These are phyloP conservation scores for Drosophila bocqueti DNA, from an alignment of 1,140 invertebrate species.

Conservation along the genomic window DNA sequence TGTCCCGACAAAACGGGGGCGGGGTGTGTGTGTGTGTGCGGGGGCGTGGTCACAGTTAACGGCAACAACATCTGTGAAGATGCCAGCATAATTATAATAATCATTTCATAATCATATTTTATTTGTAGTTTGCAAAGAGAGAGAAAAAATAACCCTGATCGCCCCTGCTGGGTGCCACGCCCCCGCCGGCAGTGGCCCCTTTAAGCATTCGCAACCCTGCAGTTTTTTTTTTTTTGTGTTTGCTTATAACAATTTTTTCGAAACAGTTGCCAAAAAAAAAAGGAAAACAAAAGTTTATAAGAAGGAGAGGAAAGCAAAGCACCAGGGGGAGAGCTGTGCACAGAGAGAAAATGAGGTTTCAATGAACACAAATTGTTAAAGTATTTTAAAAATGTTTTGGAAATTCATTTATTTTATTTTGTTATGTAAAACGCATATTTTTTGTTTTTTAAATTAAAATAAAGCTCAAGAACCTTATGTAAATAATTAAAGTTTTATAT, in stretches of 20 bases:
- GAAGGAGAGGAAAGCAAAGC: background rate
- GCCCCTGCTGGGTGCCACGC: conserved; percentile 26
- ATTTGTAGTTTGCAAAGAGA: conserved; percentile 64
- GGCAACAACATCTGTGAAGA: conserved; percentile 83
- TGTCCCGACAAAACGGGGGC: background rate
- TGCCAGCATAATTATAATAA: conserved; percentile 83
- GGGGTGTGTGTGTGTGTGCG: conserved; percentile 3
- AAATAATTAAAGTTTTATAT: background rate
- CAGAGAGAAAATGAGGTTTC: background rate
- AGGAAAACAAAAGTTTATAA: conserved; percentile 7
- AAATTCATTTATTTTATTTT: background rate
- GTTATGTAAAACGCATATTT: background rate
- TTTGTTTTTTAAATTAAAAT: background rate
- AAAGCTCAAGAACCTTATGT: too few species aligned
- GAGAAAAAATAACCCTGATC: conserved; percentile 1
- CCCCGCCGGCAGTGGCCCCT: conserved; percentile 19
- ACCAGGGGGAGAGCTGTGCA: conserved; percentile 6
- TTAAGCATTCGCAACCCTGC: conserved; percentile 43
- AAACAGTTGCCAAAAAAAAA: conserved; percentile 76
- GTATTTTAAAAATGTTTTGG: background rate
- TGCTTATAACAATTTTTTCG: conserved; percentile 50
- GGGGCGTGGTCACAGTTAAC: conserved; percentile 77
- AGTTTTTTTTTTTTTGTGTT: conserved; percentile 32
- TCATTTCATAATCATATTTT: conserved; percentile 84
- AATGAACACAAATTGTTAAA: background rate